These are phyloP conservation scores for Capricornis sumatraensis DNA, from an alignment of 2,113 vertebrate genomes.

Conservation along the genomic window DNA sequence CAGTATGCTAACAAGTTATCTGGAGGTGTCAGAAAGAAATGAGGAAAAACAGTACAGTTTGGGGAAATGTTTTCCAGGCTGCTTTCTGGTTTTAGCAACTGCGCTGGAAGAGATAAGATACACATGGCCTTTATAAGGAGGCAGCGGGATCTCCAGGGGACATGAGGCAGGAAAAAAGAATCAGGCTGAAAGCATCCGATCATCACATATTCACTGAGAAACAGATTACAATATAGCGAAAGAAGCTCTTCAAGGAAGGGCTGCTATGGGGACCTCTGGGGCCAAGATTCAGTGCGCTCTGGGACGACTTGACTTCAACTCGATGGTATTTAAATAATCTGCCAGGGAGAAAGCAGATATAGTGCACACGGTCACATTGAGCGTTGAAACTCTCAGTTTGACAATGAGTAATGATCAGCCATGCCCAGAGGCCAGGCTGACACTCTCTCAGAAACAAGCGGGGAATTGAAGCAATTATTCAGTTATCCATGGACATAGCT, in stretches of 20 bases:
- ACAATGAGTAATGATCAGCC: conserved; percentile 8
- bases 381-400: conserved; percentile 3
- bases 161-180: conserved; percentile 22
- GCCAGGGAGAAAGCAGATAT: not conserved
- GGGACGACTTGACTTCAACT: conserved; percentile 50
- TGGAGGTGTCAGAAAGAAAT: conserved; percentile 41
- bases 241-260: conserved; percentile 41
- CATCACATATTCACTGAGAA: conserved; percentile 8
- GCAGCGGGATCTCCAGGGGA: not conserved
- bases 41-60: not conserved
- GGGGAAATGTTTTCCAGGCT: not conserved
- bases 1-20: conserved; percentile 17
- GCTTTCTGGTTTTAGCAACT: conserved; percentile 39
- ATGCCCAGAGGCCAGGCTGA: conserved; percentile 33
- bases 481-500: not conserved
- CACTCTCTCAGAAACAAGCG: conserved; percentile 37
- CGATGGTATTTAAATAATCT: conserved; percentile 35
- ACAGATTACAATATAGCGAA: conserved; percentile 1
- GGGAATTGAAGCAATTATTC: conserved; percentile 40
- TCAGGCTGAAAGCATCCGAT: conserved; percentile 1
- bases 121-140: conserved; percentile 4
- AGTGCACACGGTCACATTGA: not conserved
- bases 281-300: conserved; percentile 33
- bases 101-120: conserved; percentile 23
- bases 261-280: not conserved